Evolutionary conservation across 2,888 invertebrate genomes (phyloP).

Genomic region (Dasypolia templi): DNA sequence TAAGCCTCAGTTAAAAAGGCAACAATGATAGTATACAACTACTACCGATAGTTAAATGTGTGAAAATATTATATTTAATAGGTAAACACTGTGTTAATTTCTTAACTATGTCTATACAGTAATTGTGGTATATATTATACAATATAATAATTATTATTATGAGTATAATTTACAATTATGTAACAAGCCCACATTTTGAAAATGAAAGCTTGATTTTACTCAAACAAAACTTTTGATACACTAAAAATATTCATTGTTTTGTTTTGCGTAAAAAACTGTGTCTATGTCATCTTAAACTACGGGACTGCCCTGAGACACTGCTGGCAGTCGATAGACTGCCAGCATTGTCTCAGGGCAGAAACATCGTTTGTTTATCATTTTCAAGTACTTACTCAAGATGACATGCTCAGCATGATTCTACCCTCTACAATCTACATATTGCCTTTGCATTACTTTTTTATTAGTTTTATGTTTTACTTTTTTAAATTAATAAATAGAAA

Average conservation of each 20-base stretch:
- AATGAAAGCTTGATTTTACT: slow-evolving; percentile 8
- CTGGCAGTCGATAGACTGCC: too few relatives aligned
- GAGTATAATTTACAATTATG: slow-evolving; percentile 30
- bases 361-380: slow-evolving; percentile 24
- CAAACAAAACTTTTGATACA: slow-evolving; percentile 1
- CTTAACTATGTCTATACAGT: slow-evolving; percentile 18
- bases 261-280: slow-evolving; percentile 34
- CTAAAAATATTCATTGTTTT: slow-evolving; percentile 1
- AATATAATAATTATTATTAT: slow-evolving; percentile 31
- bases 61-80: slow-evolving; percentile 25
- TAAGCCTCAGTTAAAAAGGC: slow-evolving; percentile 54
- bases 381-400: slow-evolving; percentile 48
- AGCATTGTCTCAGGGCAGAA: slow-evolving; percentile 53
- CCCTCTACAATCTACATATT: slow-evolving; percentile 58
- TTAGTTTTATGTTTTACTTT: slow-evolving; percentile 24
- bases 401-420: slow-evolving; percentile 71
- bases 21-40: slow-evolving; percentile 44
- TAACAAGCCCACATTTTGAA: slow-evolving; percentile 37
- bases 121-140: too few relatives aligned
- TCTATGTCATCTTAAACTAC: slow-evolving; percentile 60
- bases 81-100: slow-evolving; percentile 13
- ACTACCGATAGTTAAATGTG: slow-evolving; percentile 38
- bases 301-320: slow-evolving; percentile 58
- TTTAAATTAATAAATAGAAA: slow-evolving; percentile 6
- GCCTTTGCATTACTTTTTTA: slow-evolving; percentile 62